phyloP scores from a whole-genome alignment of 2,888 invertebrate genomes.

The Trilocha varians region DNA sequence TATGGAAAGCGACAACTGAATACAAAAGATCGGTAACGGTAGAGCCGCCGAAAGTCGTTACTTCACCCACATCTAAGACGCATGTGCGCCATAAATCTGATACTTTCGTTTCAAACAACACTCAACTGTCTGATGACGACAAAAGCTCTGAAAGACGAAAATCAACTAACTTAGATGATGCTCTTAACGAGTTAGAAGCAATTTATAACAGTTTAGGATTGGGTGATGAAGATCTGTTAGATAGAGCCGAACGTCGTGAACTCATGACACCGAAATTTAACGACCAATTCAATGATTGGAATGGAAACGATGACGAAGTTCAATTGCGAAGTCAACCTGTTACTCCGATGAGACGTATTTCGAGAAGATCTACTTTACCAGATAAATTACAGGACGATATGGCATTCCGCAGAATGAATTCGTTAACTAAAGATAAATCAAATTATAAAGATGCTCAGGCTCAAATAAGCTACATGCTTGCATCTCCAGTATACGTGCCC shows the following conservation, averaged over 20 bases:
- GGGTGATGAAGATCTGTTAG: conserved; percentile 86
- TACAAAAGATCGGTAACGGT: conserved; percentile 56
- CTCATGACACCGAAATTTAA: conserved; percentile 71
- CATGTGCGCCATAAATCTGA: conserved; percentile 65
- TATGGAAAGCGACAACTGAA: conserved; percentile 66
- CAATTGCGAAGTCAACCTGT: conserved; percentile 61
- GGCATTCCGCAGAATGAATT: conserved; percentile 83
- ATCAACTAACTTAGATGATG: conserved; percentile 88
- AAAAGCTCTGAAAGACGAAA: conserved; percentile 72
- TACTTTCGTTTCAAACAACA: conserved; percentile 44
- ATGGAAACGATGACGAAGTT: conserved; percentile 63
- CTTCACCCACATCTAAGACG: conserved; percentile 51
- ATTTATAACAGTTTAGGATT: conserved; percentile 91
- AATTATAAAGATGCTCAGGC: conserved; percentile 51
- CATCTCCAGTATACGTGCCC: conserved; percentile 77
- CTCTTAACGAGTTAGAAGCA: conserved; percentile 90
- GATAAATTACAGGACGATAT: conserved; percentile 84
- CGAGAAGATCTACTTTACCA: conserved; percentile 68
- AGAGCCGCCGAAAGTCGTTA: conserved; percentile 42
- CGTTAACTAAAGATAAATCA: conserved; percentile 65
- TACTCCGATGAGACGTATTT: conserved; percentile 53
- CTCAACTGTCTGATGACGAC: conserved; percentile 64
- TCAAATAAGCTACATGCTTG: conserved; percentile 78
- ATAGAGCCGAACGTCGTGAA: conserved; percentile 84
- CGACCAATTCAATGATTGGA: conserved; percentile 65